Evolutionary conservation across 2,888 invertebrate species (phyloP).

Genomic region (Lacanobia oleracea): DNA sequence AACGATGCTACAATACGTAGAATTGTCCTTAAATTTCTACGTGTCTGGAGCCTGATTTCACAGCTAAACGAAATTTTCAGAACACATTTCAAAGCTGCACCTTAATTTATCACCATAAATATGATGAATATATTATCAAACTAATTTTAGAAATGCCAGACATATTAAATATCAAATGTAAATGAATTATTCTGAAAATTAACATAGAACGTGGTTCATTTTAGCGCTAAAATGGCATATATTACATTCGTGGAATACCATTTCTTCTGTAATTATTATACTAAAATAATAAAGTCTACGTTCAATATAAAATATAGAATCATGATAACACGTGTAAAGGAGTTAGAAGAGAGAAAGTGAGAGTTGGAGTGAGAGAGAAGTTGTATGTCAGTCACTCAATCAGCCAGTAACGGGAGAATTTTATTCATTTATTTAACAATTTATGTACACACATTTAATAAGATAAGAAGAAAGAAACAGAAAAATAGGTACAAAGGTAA

Average conservation of each 20-base stretch:
- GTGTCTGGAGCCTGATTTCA: not conserved
- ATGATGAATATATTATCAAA: not conserved
- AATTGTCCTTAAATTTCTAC: too few relatives aligned
- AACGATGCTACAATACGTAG: not conserved
- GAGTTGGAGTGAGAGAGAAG: too few relatives aligned
- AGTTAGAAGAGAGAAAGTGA: not conserved
- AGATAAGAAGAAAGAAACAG: too few relatives aligned
- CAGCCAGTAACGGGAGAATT: too few relatives aligned
- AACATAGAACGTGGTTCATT: slow-evolving; percentile 1
- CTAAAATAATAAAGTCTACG: slow-evolving; percentile 11
- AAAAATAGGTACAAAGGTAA: too few relatives aligned
- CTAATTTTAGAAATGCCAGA: slow-evolving; percentile 18
- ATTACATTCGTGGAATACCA: not conserved
- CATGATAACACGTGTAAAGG: not conserved
- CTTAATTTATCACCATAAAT: slow-evolving; percentile 10
- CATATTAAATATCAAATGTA: slow-evolving; percentile 6
- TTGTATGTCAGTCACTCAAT: too few relatives aligned
- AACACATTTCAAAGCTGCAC: slow-evolving; percentile 3
- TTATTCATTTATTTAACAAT: too few relatives aligned
- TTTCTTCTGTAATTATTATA: slow-evolving; percentile 1
- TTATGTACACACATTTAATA: too few relatives aligned
- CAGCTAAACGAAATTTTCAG: not conserved
- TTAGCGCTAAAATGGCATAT: slow-evolving; percentile 1
- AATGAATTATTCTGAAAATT: slow-evolving; percentile 42
- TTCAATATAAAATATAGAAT: not conserved